phyloP scores from a whole-genome alignment of 2,888 invertebrate species.

The Drosophila planitibia region DNA sequence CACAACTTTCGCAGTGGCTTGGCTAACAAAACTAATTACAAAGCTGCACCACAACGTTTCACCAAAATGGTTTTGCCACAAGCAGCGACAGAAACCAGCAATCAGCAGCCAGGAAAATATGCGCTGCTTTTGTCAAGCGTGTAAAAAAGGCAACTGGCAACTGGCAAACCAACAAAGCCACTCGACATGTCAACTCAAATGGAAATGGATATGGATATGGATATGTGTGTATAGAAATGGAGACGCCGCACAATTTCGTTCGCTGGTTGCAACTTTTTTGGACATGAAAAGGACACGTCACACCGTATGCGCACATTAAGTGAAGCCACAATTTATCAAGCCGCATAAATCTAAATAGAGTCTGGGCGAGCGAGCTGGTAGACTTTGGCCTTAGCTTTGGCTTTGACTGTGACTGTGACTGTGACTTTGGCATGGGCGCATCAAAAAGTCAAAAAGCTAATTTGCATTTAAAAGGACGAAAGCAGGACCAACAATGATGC shows the following conservation, averaged over 20 bases:
- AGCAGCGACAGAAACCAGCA: conserved; percentile 32
- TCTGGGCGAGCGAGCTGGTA: conserved; percentile 62
- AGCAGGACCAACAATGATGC: conserved; percentile 64
- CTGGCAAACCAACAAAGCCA: conserved; percentile 73
- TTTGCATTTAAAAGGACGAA: conserved; percentile 78
- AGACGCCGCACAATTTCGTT: conserved; percentile 14
- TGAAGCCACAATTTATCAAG: conserved; percentile 81
- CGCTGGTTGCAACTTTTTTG: conserved; percentile 64
- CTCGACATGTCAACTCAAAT: conserved; percentile 78
- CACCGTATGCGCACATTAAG: conserved; percentile 79
- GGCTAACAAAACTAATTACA: conserved; percentile 71
- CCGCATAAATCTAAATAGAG: conserved; percentile 80
- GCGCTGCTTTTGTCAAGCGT: conserved; percentile 70
- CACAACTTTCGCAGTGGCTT: conserved; percentile 7
- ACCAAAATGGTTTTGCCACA: conserved; percentile 59
- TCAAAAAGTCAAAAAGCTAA: conserved; percentile 81
- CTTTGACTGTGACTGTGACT: conserved; percentile 13
- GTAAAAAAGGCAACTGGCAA: conserved; percentile 59
- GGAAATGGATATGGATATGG: conserved; percentile 49
- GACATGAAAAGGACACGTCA: conserved; percentile 80
- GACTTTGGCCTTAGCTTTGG: conserved; percentile 25
- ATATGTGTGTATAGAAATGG: conserved; percentile 5
- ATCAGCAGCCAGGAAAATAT: conserved; percentile 20
- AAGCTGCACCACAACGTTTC: conserved; percentile 66
- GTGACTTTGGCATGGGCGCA: conserved; percentile 58